Conservation (phyloP, 2,797 vertebrate species). For the Coracias cyanogaster region DNA sequence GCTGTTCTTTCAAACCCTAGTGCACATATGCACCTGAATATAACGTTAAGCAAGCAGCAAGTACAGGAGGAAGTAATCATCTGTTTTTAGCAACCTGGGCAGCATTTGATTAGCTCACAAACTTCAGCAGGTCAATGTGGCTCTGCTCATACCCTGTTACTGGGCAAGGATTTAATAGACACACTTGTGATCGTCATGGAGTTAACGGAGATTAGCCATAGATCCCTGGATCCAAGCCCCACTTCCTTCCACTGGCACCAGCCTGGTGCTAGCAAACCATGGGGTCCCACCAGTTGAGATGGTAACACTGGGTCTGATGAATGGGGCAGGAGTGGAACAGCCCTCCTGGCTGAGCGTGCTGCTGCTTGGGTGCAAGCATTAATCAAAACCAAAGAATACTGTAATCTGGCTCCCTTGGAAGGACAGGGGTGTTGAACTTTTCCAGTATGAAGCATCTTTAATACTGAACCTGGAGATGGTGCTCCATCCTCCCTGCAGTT, state of each 20-base stretch:
- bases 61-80: not conserved
- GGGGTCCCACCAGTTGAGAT: not conserved
- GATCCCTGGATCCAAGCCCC: not conserved
- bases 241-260: fast-evolving
- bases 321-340: not conserved
- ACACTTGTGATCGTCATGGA: fast-evolving
- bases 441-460: not conserved
- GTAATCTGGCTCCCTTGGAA: not conserved
- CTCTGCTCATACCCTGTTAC: not conserved
- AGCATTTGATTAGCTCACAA: not conserved
- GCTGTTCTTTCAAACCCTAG: not conserved
- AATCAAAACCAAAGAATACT: not conserved
- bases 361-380: not conserved
- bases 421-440: fast-evolving
- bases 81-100: not conserved
- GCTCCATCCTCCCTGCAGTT: not conserved
- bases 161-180: not conserved
- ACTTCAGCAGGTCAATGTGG: not conserved
- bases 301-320: not conserved
- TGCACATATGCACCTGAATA: fast-evolving
- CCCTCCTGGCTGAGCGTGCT: fast-evolving
- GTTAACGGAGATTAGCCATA: not conserved
- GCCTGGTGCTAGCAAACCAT: not conserved
- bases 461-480: not conserved
- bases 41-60: fast-evolving